These are phyloP conservation scores for Pantherophis vulpinus DNA, from an alignment of 2,797 vertebrate species.

Conservation along the genomic window DNA sequence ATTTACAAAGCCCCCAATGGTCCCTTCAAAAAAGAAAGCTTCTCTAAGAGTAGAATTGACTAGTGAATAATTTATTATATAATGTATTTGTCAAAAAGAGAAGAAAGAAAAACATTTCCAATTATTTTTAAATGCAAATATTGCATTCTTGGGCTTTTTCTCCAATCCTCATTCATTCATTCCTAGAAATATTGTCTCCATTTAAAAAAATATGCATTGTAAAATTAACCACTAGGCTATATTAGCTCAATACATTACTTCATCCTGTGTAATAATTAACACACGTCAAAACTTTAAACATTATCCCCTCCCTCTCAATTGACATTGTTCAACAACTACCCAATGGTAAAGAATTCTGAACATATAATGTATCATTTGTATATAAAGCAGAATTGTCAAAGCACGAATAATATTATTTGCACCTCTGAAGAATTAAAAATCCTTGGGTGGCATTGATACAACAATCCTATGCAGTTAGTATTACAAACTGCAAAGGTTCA, in stretches of 20 bases:
- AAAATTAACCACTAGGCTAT: background rate
- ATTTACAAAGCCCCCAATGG: background rate
- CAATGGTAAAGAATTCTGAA: conserved; percentile 49
- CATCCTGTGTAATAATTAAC: background rate
- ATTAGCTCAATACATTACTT: background rate
- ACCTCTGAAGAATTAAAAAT: conserved; percentile 71
- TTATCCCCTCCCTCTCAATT: conserved; percentile 20
- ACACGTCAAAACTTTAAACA: conserved; percentile 36
- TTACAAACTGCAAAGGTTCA: conserved; percentile 77
- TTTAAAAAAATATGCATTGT: background rate
- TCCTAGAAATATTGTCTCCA: conserved; percentile 5
- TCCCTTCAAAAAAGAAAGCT: background rate
- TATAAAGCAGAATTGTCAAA: conserved; percentile 69
- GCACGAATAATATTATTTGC: conserved; percentile 72
- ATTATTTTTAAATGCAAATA: background rate
- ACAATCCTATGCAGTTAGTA: conserved; percentile 75
- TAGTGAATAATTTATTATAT: background rate
- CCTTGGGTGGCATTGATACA: conserved; percentile 67
- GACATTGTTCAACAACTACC: conserved; percentile 26
- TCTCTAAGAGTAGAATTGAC: background rate
- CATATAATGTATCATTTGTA: conserved; percentile 70
- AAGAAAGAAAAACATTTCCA: background rate
- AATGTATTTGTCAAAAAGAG: background rate
- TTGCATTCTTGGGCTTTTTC: conserved; percentile 15
- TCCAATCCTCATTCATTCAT: background rate